Base-by-base conservation (phyloP, 2,888 invertebrate genomes). In the Eupithecia tripunctaria region DNA sequence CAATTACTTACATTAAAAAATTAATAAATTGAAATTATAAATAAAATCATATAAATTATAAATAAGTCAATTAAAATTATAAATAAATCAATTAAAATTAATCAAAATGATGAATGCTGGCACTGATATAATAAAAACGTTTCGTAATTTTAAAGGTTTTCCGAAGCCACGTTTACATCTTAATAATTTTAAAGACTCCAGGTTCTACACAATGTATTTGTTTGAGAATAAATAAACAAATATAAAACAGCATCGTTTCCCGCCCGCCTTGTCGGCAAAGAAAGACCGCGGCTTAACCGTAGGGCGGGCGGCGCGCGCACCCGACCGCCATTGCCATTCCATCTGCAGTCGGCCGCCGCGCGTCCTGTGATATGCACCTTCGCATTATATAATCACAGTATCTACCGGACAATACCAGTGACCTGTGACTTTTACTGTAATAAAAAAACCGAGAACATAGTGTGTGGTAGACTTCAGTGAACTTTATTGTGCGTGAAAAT, bases 291-390 rank as follows among this genome's bases (percentile, higher is more conserved):
- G 80, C 77, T 82, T 89, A 86, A 84, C 78, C 84, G 81, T 84
- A 87, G 92, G 93, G 93, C 92, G 92, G 90, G 84, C 86, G 88
- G 93, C 93, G 93, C 93, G 93, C 93, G 93, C 93, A 92, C 72
- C 47, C 84, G 79, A 78, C 91, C 88, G 93, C 93, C 93, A 93
- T 93, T 92, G 86, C 90, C 87, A 84, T 92, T 86, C 89, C 87
- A 85, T 89, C 92, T 89, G 93, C 93, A 93, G 92, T 92, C 88
- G 88, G 85, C 77, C 82, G 77, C 85, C 87, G 90, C 91, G 91
- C 92, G 92, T 79, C 84, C 76, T 78, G 93, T 90, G 88, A 87
- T 91, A 92, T 91, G 92, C 90, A 84, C 84, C 86, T 80, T 82
- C 80, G 78, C 81, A 87, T 91, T 91, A 91, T 86, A 91, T 91